Conservation (phyloP, 2,888 invertebrate species). For the Agapostemon virescens region DNA sequence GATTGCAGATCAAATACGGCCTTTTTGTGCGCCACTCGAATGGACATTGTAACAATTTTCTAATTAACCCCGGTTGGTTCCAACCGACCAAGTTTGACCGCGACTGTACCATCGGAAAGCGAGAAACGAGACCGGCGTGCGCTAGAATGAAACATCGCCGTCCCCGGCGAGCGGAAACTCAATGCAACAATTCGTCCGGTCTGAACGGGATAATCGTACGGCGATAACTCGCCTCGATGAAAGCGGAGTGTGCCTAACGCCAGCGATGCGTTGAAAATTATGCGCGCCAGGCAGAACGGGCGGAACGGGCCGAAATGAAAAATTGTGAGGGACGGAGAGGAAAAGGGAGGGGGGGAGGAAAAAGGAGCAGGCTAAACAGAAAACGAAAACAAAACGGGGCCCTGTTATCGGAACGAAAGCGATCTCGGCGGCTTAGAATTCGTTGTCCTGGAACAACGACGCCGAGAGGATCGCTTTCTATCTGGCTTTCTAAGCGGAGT, state of each 20-base stretch:
- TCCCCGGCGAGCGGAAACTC: slow-evolving; percentile 12
- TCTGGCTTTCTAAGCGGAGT: slow-evolving; percentile 51
- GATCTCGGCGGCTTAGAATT: slow-evolving; percentile 33
- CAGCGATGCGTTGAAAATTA: slow-evolving; percentile 22
- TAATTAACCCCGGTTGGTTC: too few species aligned
- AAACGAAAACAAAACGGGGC: neutral
- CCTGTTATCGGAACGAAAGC: slow-evolving; percentile 48
- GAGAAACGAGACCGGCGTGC: neutral
- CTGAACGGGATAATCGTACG: neutral
- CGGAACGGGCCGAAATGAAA: neutral
- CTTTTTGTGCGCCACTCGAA: too few species aligned
- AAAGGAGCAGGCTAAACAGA: neutral
- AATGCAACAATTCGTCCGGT: slow-evolving; percentile 15
- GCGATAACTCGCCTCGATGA: slow-evolving; percentile 27
- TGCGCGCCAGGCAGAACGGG: slow-evolving; percentile 4
- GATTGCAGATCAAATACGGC: too few species aligned
- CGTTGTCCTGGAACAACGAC: slow-evolving; percentile 26
- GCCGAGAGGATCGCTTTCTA: slow-evolving; percentile 51
- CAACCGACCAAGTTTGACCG: too few species aligned
- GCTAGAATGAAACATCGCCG: neutral
- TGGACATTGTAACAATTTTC: too few species aligned
- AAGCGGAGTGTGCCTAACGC: neutral
- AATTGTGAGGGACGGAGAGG: too few species aligned
- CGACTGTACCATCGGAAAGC: too few species aligned
- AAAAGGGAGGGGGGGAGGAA: rapidly evolving